Evolutionary conservation across 2,797 vertebrate genomes (phyloP).

Genomic region (Anisognathus igniventris): DNA sequence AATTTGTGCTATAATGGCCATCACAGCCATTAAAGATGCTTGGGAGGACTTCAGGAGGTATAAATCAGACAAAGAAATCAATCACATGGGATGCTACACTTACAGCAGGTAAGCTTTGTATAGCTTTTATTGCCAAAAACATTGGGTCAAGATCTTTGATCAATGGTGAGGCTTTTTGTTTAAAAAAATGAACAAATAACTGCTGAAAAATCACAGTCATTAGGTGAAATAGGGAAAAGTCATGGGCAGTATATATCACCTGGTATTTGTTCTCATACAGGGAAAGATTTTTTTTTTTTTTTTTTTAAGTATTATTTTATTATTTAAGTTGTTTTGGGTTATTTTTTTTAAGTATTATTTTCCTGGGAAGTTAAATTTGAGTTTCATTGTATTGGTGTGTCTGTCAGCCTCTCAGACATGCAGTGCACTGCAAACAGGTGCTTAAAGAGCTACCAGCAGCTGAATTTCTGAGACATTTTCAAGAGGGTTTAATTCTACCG

Average conservation of each 20-base stretch:
- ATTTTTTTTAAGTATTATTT: not conserved
- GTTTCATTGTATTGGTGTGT: not conserved
- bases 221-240: not conserved
- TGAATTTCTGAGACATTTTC: not conserved
- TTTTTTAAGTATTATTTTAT: not conserved
- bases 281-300: not conserved
- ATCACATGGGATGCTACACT: slow-evolving; percentile 80
- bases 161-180: not conserved
- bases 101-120: slow-evolving; percentile 84
- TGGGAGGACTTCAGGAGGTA: slow-evolving; percentile 91
- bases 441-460: not conserved
- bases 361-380: not conserved
- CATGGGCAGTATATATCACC: not conserved
- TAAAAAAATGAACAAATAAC: not conserved
- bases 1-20: slow-evolving; percentile 81
- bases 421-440: not conserved
- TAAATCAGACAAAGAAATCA: slow-evolving; percentile 85
- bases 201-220: not conserved
- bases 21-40: slow-evolving; percentile 89
- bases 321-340: not conserved
- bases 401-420: not conserved
- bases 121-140: not conserved
- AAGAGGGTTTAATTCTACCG: not conserved
- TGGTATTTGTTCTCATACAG: not conserved
- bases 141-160: not conserved